Evolutionary conservation across 2,113 vertebrate species (phyloP).

Genomic region (Acanthochromis polyacanthus): DNA sequence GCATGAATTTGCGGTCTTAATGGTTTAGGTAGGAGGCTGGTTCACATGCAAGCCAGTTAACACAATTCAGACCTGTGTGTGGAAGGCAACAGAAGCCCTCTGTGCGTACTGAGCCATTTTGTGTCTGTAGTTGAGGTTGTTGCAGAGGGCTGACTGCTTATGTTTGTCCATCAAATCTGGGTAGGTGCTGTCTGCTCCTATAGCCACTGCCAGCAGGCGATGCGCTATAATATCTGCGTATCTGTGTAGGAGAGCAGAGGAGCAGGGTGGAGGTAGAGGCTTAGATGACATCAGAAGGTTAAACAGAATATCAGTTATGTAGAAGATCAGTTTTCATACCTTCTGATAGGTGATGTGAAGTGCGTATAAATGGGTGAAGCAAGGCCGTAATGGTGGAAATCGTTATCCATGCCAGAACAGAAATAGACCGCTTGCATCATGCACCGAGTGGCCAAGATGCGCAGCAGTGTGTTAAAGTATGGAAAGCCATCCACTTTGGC

Average conservation of each 20-base stretch:
- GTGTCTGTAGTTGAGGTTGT: conserved; percentile 97
- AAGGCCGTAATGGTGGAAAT: conserved; percentile 97
- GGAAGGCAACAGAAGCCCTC: conserved; percentile 95
- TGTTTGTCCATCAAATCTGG: conserved; percentile 96
- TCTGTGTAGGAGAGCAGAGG: conserved; percentile 69
- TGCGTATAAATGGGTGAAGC: conserved; percentile 98
- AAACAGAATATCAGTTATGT: too few relatives aligned
- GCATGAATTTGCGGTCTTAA: too few relatives aligned
- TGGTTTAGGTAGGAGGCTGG: background rate
- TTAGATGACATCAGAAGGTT: background rate
- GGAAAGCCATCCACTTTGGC: conserved; percentile 87
- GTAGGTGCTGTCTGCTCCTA: conserved; percentile 93
- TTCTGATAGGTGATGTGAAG: conserved; percentile 98
- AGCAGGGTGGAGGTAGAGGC: background rate
- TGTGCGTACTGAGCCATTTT: conserved; percentile 99
- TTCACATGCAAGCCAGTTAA: background rate
- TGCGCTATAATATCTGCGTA: conserved; percentile 98
- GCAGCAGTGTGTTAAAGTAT: conserved; percentile 93
- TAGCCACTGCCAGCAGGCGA: conserved; percentile 92
- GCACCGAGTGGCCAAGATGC: conserved; percentile 96
- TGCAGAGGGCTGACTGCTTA: conserved; percentile 91
- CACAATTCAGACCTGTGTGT: conserved; percentile 86
- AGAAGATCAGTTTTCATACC: conserved; percentile 79
- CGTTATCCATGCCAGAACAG: conserved; percentile 97
- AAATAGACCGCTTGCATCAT: conserved; percentile 99